A percentile compares a stretch with the other conserved stretches of the same genome.
Evolutionary conservation across 1,140 invertebrate genomes (phyloP).

Genomic region (Nebria ingens): DNA sequence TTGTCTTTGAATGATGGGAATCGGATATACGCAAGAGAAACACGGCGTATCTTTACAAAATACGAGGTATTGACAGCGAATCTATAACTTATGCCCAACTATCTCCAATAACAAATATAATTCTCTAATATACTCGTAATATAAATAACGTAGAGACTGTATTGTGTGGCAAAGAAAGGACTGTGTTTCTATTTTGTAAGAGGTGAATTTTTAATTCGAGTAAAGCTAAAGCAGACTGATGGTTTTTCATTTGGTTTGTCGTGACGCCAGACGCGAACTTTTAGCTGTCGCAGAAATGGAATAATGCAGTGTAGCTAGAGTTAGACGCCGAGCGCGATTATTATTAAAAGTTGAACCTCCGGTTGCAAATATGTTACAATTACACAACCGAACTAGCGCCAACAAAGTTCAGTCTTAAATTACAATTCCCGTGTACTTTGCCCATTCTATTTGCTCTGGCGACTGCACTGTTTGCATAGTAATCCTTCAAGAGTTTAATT

Average conservation of each 20-base stretch:
- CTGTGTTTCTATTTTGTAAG: too few species aligned
- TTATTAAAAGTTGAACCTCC: conserved; percentile 9
- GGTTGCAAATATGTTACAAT: conserved; percentile 9
- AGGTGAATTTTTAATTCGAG: too few species aligned
- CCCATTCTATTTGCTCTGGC: not conserved
- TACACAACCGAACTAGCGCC: conserved; percentile 7
- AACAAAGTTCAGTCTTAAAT: conserved; percentile 4
- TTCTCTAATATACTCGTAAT: too few species aligned
- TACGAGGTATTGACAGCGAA: too few species aligned
- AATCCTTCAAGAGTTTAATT: conserved; percentile 9
- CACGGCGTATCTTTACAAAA: too few species aligned
- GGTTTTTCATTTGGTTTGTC: not conserved
- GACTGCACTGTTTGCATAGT: conserved; percentile 7
- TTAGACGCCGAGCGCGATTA: not conserved
- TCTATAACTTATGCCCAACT: too few species aligned
- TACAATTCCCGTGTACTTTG: not conserved
- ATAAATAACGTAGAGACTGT: too few species aligned
- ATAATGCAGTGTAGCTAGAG: conserved; percentile 4
- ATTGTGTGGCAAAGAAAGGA: too few species aligned
- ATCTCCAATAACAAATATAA: too few species aligned
- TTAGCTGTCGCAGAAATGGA: not conserved
- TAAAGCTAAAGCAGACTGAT: not conserved
- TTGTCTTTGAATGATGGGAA: too few species aligned
- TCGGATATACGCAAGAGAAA: too few species aligned
- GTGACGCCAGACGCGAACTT: not conserved